Base-by-base conservation (phyloP, 1,140 invertebrate species). In the Calephelis virginiensis region DNA sequence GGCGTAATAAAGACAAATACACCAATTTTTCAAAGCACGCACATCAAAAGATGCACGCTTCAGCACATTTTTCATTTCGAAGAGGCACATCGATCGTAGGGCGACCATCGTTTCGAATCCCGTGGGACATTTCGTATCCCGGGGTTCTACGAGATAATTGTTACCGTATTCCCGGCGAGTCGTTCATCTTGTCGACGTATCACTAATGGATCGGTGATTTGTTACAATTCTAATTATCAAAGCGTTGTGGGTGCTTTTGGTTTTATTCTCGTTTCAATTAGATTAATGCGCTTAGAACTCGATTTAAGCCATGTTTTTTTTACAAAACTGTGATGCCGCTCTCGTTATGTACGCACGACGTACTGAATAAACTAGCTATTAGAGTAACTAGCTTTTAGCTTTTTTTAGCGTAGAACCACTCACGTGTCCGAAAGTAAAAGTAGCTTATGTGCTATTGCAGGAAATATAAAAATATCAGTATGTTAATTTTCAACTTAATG, bases 121-220 rank as follows among this genome's bases (percentile, higher is more conserved):
- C 73, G 53, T 28, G 77, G 75, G 75, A 77, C 47, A 40, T 40
- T 50, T 63, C 68, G 67, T 50, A 56, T 63, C 71, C 67, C 64
- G 64, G 64, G 56, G 61, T 50, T 48, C 38, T 50, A 50, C 62
- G 63, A 64, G 74, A 77, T 81, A 82, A 82, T 82, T 82, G 80
- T 78, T 77, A 78, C 73, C 75, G 77, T 72, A 76, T 77, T 73
- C 71, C 70, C 70, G 70, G 63, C 72, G 63, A 73, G 74, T 74
- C 74, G 77, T 83, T 77, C 77, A 77, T 83, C 81, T 83, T 77
- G 71, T 71, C 72, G 61, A 50, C 48, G 60, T 73, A 68, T 77
- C 73, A 68, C 75, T 82, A 84, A 84, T 82, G 78, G 78, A 76
- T 73, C 71, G 61, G 80, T 80, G 80, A 82, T 80, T 80, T 81